A percentile compares a stretch with the other conserved stretches of the same genome.
phyloP scores from a whole-genome alignment of 2,797 vertebrate species.

The Chelonia mydas region DNA sequence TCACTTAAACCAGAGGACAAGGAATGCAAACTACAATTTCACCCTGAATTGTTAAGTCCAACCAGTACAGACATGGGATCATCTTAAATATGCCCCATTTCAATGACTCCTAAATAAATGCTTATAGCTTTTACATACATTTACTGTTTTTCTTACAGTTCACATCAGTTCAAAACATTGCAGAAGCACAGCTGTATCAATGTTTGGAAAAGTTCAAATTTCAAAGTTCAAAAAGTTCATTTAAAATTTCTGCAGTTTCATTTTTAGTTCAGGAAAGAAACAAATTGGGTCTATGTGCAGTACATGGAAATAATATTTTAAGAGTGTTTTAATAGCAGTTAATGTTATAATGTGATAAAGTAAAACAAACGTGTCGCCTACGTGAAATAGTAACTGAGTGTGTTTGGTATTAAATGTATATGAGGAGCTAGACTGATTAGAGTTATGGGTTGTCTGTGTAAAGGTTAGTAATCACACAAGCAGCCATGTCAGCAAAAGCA shows the following conservation, averaged over 20 bases:
- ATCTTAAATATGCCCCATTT: background rate
- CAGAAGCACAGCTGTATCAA: background rate
- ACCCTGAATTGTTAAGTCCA: background rate
- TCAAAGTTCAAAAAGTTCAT: background rate
- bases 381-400: background rate
- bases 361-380: background rate
- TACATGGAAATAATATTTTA: background rate
- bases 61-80: background rate
- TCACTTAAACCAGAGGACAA: background rate
- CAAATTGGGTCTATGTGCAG: background rate
- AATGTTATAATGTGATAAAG: background rate
- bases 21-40: background rate
- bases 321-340: background rate
- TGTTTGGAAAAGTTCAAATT: background rate
- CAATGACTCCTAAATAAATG: no score
- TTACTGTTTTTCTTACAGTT: background rate
- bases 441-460: background rate
- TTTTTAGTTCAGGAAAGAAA: background rate
- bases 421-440: background rate
- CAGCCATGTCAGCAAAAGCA: conserved; percentile 12
- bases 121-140: no score
- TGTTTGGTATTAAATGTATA: background rate
- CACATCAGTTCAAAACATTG: background rate
- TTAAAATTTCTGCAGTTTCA: background rate
- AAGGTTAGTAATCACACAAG: background rate